Conservation (phyloP, 2,113 vertebrate genomes). For the Dendropsophus ebraccatus region DNA sequence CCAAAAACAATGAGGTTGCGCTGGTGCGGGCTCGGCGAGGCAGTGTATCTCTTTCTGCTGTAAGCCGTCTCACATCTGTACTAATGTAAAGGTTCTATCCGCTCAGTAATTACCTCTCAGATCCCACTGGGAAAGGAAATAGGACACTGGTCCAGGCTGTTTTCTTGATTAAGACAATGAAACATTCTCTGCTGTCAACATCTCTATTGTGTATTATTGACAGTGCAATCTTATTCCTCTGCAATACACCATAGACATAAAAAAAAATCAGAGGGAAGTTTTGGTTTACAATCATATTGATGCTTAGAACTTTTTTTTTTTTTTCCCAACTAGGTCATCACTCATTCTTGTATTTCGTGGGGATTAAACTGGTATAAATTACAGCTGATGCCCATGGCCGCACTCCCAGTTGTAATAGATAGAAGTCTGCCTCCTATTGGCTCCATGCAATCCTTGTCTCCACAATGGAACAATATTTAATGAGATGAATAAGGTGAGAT, state of each 20-base stretch:
- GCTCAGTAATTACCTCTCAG: slow-evolving; percentile 50
- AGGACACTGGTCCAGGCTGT: slow-evolving; percentile 40
- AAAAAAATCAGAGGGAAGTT: background rate
- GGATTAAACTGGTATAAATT: background rate
- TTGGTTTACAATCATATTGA: background rate
- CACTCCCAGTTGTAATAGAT: too few species aligned
- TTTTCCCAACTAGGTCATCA: background rate
- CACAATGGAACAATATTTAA: too few species aligned
- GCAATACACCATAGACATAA: background rate
- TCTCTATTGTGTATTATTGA: slow-evolving; percentile 51
- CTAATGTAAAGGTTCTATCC: slow-evolving; percentile 38
- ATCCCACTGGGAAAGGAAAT: slow-evolving; percentile 50
- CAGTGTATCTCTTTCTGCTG: slow-evolving; percentile 2
- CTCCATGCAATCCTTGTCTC: too few species aligned
- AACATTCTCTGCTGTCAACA: slow-evolving; percentile 47
- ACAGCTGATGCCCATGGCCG: background rate
- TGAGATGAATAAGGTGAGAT: too few species aligned
- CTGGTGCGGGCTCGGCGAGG: slow-evolving; percentile 9
- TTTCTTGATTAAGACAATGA: slow-evolving; percentile 57
- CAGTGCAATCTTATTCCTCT: slow-evolving; percentile 13
- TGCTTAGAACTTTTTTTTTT: background rate
- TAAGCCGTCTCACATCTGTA: slow-evolving; percentile 21
- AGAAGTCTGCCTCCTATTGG: too few species aligned
- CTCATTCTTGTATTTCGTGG: background rate
- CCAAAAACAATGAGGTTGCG: slow-evolving; percentile 27